Evolutionary conservation across 2,888 invertebrate species (phyloP), one percentile per base, ranked within the genome.

Genomic region (Zhengitettix transpicula): DNA sequence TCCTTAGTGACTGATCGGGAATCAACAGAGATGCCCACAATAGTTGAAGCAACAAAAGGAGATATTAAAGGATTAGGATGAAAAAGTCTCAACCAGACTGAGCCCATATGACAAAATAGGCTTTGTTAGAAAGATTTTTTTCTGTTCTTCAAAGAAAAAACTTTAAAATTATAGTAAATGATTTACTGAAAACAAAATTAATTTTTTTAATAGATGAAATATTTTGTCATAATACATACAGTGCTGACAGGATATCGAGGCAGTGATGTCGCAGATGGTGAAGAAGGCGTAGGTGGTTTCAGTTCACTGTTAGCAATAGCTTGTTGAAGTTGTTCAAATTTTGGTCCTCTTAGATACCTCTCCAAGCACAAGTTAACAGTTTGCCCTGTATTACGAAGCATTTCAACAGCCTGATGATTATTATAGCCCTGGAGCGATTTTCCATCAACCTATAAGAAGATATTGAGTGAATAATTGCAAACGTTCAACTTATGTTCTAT

Each of bases 391-490:
- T 91, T 93, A 66, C 96, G 84, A 60, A 99, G 78, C 55, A 97
- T 89, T 73, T 98, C 95, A 0, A 99, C 98, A 1, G 98, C 97
- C 69, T 98, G 89, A 70, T 96, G 94, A 76, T 99, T 99, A 59
- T 92, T 92, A 74, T 91, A 93, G 65, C 97, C 96, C 72, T 96
- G 93, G 17, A 61, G 42, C 1, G 61, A 61, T n/a, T 56, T 40
- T 11, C 91, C 94, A 77, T 99, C 97, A 59, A 89, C 81, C 80
- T 80, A 65, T 8, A 66, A 64, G 63, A 40, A 64, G 2, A 10
- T 40, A n/a, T 47, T 14, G 2, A 47, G 5, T n/a, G 9, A 28
- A 28, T 28, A 28, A 28, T 28, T 28, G 7, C 7, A 28, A 28
- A 28, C 2, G 28, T 28, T 28, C 3, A n/a, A 28, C 7, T 28